Conservation (phyloP, 2,888 invertebrate species). For the Lypha dubia region DNA sequence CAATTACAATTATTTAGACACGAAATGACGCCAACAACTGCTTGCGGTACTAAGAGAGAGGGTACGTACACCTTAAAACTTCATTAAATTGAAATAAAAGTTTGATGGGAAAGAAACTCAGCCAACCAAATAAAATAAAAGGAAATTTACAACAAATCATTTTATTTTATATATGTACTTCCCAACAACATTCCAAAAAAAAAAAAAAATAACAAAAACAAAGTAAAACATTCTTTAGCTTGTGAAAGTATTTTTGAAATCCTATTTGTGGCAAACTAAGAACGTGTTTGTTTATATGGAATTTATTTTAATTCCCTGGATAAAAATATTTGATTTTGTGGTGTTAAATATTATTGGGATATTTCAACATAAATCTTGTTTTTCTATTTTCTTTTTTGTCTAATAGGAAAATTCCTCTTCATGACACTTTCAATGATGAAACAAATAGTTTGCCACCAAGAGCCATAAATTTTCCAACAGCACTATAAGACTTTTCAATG, state of each 20-base stretch:
- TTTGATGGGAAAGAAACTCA: neutral
- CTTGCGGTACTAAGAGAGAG: neutral
- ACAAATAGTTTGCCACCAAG: slow-evolving; percentile 22
- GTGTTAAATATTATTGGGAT: slow-evolving; percentile 11
- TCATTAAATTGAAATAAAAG: neutral
- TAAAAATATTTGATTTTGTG: slow-evolving; percentile 20
- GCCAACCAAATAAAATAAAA: neutral
- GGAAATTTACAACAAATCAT: neutral
- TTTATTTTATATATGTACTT: neutral
- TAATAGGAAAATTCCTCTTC: neutral
- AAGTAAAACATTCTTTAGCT: neutral
- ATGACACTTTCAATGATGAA: neutral
- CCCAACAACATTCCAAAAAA: neutral
- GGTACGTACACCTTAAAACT: too few relatives aligned
- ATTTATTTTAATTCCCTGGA: slow-evolving; percentile 50
- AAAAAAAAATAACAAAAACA: neutral
- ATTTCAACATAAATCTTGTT: slow-evolving; percentile 30
- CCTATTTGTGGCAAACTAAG: neutral
- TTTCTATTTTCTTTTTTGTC: too few relatives aligned
- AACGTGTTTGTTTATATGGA: neutral
- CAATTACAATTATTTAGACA: neutral
- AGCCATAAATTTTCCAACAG: slow-evolving; percentile 14
- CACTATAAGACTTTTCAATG: neutral
- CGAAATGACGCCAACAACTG: slow-evolving; percentile 26
- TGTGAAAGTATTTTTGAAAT: slow-evolving; percentile 1